Conservation (phyloP, 2,888 invertebrate genomes). For the Ernsta delagoae region DNA sequence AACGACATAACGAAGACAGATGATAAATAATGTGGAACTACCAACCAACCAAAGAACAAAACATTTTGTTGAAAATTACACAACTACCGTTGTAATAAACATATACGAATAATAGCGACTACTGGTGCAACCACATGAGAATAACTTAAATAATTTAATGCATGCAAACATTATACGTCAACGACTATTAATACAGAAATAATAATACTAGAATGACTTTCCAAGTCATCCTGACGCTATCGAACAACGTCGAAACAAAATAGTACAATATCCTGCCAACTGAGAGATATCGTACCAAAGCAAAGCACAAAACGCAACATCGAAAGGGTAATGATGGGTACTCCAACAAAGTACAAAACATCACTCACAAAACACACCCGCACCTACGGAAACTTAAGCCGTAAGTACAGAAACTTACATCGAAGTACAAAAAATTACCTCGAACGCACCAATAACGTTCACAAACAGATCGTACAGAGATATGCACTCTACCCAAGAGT, state of each 20-base stretch:
- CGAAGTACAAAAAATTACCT: background rate
- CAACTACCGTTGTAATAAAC: too few relatives aligned
- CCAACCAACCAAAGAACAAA: background rate
- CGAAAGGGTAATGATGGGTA: background rate
- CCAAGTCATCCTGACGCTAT: background rate
- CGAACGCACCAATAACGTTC: background rate
- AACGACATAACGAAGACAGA: background rate
- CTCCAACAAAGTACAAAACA: background rate
- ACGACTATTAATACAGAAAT: background rate
- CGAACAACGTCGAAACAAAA: background rate
- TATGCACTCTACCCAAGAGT: slow-evolving; percentile 1
- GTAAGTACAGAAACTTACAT: background rate
- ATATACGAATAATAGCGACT: too few relatives aligned
- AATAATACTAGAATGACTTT: background rate
- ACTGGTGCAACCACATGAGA: too few relatives aligned
- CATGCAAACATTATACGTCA: background rate
- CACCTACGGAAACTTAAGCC: background rate
- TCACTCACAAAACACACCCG: background rate
- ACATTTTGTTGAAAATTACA: background rate
- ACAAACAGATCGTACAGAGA: slow-evolving; percentile 1
- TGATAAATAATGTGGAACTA: background rate
- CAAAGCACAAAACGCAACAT: background rate
- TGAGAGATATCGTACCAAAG: background rate
- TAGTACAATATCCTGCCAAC: background rate
- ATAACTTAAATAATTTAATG: too few relatives aligned